Percentiles rank a stretch among this genome's conserved stretches.
phyloP scores from a whole-genome alignment of 2,888 invertebrate species.

The Euplexia lucipara region DNA sequence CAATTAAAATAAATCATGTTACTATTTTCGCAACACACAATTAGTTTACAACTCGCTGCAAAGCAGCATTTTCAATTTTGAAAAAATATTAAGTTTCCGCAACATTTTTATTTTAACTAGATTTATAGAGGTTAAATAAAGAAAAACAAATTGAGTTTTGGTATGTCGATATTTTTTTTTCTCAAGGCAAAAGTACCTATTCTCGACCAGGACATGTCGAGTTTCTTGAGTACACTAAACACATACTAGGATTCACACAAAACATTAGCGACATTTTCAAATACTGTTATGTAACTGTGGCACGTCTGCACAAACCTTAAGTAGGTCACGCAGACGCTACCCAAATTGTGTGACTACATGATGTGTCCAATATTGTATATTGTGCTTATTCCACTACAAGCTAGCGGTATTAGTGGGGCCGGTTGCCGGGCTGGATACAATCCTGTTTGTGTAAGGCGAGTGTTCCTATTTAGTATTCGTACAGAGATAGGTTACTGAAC shows the following conservation, averaged over 20 bases:
- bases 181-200: too few species aligned
- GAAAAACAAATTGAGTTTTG: too few species aligned
- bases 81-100: too few species aligned
- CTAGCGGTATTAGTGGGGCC: constrained; percentile 8
- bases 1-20: too few species aligned
- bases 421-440: constrained; percentile 9
- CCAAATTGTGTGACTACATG: constrained; percentile 35
- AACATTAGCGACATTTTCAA: not conserved
- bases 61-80: too few species aligned
- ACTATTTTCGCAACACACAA: too few species aligned
- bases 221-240: too few species aligned
- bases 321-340: constrained; percentile 48
- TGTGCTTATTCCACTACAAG: constrained; percentile 27
- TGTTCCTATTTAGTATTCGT: constrained; percentile 9
- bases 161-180: too few species aligned
- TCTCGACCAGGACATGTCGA: too few species aligned
- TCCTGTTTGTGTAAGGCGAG: constrained; percentile 11
- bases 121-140: too few species aligned
- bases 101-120: too few species aligned
- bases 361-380: constrained; percentile 42
- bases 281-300: not conserved
- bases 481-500: constrained; percentile 4
- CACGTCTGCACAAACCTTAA: constrained; percentile 25
- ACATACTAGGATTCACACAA: not conserved
- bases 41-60: too few species aligned